Conservation (phyloP, 2,888 invertebrate species). For the Yponomeuta cagnagella region DNA sequence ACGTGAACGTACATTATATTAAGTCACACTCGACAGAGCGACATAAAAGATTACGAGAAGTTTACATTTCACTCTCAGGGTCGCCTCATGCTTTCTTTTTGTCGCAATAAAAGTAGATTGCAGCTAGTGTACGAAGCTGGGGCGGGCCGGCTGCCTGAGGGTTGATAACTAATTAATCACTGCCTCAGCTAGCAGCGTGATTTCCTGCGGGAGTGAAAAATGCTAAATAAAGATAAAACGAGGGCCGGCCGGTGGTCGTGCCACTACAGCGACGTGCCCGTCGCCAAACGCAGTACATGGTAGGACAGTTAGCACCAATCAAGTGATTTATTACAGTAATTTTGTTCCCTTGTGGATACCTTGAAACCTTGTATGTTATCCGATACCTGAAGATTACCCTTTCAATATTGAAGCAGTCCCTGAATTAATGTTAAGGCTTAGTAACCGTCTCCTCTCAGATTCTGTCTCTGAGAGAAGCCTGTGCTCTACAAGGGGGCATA, state of each 20-base stretch:
- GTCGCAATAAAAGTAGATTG: slow-evolving; percentile 15
- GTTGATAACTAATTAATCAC: slow-evolving; percentile 63
- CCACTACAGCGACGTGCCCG: neutral
- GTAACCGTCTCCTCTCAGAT: too few species aligned
- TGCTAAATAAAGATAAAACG: slow-evolving; percentile 60
- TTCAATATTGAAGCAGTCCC: neutral
- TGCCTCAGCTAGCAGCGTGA: slow-evolving; percentile 45
- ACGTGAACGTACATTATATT: too few species aligned
- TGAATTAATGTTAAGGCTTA: too few species aligned
- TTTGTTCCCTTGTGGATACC: neutral
- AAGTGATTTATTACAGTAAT: neutral
- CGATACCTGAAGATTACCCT: neutral
- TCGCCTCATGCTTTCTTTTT: slow-evolving; percentile 6
- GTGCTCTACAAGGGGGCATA: too few species aligned
- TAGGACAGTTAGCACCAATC: neutral
- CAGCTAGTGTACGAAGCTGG: neutral
- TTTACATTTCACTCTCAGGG: slow-evolving; percentile 13
- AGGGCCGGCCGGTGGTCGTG: slow-evolving; percentile 35
- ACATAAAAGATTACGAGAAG: neutral
- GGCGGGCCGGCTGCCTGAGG: slow-evolving; percentile 16
- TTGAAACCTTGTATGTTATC: neutral
- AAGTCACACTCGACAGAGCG: too few species aligned
- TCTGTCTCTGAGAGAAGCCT: too few species aligned
- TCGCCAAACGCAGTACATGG: neutral
- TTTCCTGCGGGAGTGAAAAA: slow-evolving; percentile 60